phyloP scores from a whole-genome alignment of 2,888 invertebrate species.

The Trissolcus japonicus region DNA sequence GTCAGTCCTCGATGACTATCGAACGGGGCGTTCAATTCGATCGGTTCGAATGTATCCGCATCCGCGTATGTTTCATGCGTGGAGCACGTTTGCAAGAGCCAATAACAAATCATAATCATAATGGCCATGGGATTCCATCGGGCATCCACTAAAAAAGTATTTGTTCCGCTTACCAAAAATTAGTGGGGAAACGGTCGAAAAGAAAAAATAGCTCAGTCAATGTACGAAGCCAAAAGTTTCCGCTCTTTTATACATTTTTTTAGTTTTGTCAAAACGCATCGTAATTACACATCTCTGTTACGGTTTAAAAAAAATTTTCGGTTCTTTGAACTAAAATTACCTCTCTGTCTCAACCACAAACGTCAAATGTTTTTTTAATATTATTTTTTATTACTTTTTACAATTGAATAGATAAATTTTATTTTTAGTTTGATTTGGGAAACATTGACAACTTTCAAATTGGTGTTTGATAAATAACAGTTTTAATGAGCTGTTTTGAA shows the following conservation, averaged over 20 bases:
- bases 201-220: constrained; percentile 35
- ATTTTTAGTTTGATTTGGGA: too few relatives aligned
- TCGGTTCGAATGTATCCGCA: constrained; percentile 60
- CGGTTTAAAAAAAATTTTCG: neutral
- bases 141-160: constrained; percentile 67
- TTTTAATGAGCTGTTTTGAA: constrained; percentile 22
- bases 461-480: neutral
- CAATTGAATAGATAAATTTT: too few relatives aligned
- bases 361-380: too few relatives aligned
- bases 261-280: neutral
- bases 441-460: too few relatives aligned
- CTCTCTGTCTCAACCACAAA: neutral
- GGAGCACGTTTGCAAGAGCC: constrained; percentile 57
- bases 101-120: constrained; percentile 60
- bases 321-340: neutral
- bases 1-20: constrained; percentile 74
- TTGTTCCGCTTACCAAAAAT: constrained; percentile 68
- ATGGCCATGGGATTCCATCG: constrained; percentile 62
- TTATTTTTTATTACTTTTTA: too few relatives aligned
- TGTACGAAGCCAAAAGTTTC: constrained; percentile 34
- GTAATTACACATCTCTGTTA: neutral
- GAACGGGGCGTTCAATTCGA: constrained; percentile 68
- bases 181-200: constrained; percentile 55
- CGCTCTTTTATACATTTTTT: constrained; percentile 17
- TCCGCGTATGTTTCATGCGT: constrained; percentile 62